Base-by-base conservation (phyloP, 2,888 invertebrate genomes). In the Platypus cylindrus region DNA sequence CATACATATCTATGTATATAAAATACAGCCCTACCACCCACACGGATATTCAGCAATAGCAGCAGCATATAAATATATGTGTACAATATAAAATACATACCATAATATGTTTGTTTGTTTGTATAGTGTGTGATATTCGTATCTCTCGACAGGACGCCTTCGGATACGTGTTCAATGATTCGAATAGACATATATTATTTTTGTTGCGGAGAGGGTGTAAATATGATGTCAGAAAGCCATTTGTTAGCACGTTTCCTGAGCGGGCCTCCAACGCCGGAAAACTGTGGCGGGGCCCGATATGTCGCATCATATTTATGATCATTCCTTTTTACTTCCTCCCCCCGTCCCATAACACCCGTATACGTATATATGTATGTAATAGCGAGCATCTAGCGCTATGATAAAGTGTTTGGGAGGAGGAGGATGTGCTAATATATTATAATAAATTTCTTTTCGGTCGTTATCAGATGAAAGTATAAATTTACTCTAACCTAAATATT, bases 101-200 rank as follows among this genome's bases (percentile, higher is more conserved):
- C 34, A 41, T 41, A 38, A 34, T 33, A 33, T 32, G 32, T 36
- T 34, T 43, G 41, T 39, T 42, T n/a, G n/a, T n/a, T n/a, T n/a
- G n/a, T n/a, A n/a, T n/a, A n/a, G n/a, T n/a, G n/a, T n/a, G 44
- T 46, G 41, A 43, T 43, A 37, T 39, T 34, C 42, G 48, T 44
- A 48, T 54, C 53, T n/a, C n/a, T 52, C 54, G 44, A 47, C 49
- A 52, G 54, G 54, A 52, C 51, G 52, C 53, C 53, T 53, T 47
- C 46, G 52, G 35, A 36, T 44, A 43, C 48, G 57, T 59, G 59
- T 49, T 58, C 60, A 61, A 61, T 61, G 59, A 61, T 60, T 60
- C 59, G 60, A 58, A 53, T 51, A 52, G 60, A 60, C 60, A 59
- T 60, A 59, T 60, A 60, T 61, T 60, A 61, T 61, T 61, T 61